Evolutionary conservation across 1,140 invertebrate species (phyloP).

Genomic region (Steinernema feltiae): DNA sequence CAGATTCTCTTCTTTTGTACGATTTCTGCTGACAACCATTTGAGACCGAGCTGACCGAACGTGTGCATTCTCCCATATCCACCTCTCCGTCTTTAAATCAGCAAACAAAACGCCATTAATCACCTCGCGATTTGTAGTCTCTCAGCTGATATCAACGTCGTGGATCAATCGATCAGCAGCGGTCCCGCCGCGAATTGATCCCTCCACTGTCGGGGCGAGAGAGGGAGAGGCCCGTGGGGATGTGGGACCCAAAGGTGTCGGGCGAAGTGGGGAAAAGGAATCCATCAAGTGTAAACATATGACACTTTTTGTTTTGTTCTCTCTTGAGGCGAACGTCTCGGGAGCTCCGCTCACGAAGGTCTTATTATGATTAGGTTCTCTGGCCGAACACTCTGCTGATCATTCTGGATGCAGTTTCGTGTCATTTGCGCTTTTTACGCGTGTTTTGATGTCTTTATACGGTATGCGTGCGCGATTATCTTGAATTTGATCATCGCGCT

Average conservation of each 20-base stretch:
- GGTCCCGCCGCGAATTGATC: background rate
- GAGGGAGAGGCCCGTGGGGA: background rate
- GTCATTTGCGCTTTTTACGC: no score
- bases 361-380: background rate
- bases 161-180: background rate
- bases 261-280: background rate
- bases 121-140: background rate
- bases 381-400: no score
- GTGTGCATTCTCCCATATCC: no score
- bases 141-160: background rate
- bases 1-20: no score
- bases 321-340: background rate
- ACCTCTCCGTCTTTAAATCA: no score
- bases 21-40: no score
- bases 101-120: background rate
- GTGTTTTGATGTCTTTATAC: no score
- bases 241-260: background rate
- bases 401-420: no score
- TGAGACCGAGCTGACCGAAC: no score
- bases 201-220: no score
- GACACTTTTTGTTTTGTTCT: conserved; percentile 12
- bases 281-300: conserved; percentile 12
- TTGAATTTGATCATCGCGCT: no score
- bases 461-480: no score
- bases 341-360: background rate